Percentiles rank a stretch among this genome's conserved stretches.
phyloP scores from a whole-genome alignment of 2,888 invertebrate species.

The Pammene aurita region DNA sequence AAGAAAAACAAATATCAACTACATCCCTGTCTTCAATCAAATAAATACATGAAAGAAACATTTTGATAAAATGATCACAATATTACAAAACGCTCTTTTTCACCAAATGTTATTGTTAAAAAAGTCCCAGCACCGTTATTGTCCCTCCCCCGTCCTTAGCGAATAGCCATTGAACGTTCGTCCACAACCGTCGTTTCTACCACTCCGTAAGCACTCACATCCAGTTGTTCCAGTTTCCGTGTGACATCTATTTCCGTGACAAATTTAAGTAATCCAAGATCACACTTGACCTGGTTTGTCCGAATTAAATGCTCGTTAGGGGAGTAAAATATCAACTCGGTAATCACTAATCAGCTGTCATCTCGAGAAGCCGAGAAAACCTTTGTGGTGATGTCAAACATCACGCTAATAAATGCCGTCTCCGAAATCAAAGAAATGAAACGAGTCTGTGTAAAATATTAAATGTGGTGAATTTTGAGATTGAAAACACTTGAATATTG shows the following conservation, averaged over 20 bases:
- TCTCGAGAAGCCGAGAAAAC: slow-evolving; percentile 12
- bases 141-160: slow-evolving; percentile 9
- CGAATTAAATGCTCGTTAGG: background rate
- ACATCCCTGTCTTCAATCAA: no score
- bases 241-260: background rate
- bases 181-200: background rate
- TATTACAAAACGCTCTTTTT: background rate
- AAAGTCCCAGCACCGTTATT: slow-evolving; percentile 22
- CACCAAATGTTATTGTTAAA: slow-evolving; percentile 17
- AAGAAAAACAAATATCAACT: no score
- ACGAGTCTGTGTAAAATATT: slow-evolving; percentile 18
- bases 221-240: background rate
- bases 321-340: no score
- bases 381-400: slow-evolving; percentile 37
- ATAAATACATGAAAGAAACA: no score
- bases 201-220: background rate
- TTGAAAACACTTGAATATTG: background rate
- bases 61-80: no score
- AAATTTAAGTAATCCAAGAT: background rate
- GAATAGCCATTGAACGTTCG: slow-evolving; percentile 29
- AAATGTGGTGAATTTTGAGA: background rate
- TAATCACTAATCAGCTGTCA: slow-evolving; percentile 39
- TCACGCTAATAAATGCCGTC: slow-evolving; percentile 20
- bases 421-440: slow-evolving; percentile 22
- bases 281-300: background rate